Conservation (phyloP, 2,113 vertebrate genomes). For the Sitta europaea region DNA sequence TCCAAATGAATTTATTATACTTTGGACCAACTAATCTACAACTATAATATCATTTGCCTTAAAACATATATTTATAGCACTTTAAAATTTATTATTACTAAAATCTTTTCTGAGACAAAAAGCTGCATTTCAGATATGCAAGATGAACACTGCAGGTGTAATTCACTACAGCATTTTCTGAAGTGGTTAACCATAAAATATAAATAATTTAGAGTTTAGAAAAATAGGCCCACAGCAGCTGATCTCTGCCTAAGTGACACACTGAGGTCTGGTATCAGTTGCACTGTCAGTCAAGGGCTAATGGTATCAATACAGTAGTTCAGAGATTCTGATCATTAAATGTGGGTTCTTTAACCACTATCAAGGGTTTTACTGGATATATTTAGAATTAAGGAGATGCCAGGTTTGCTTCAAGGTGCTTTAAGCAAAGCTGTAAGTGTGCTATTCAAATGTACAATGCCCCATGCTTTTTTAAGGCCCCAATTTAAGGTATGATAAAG, state of each 20-base stretch:
- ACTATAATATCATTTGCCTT: fast-evolving
- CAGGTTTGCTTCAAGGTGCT: background rate
- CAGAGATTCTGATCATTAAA: background rate
- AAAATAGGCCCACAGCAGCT: background rate
- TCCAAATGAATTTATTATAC: background rate
- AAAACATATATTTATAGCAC: background rate
- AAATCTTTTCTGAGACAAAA: background rate
- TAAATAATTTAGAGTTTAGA: background rate
- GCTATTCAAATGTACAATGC: background rate
- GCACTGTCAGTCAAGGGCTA: background rate
- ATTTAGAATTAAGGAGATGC: background rate
- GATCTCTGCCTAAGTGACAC: background rate
- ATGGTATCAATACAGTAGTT: background rate
- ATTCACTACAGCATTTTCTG: background rate
- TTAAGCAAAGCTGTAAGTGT: background rate
- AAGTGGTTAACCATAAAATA: background rate
- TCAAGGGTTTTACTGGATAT: background rate
- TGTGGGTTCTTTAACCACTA: background rate
- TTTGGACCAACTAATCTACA: background rate
- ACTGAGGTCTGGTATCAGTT: background rate
- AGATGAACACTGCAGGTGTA: background rate
- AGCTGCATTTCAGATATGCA: background rate
- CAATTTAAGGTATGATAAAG: background rate
- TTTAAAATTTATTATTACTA: background rate
- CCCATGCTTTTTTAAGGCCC: background rate